phyloP scores from a whole-genome alignment of 1,140 invertebrate genomes.

The Gryllus bimaculatus region DNA sequence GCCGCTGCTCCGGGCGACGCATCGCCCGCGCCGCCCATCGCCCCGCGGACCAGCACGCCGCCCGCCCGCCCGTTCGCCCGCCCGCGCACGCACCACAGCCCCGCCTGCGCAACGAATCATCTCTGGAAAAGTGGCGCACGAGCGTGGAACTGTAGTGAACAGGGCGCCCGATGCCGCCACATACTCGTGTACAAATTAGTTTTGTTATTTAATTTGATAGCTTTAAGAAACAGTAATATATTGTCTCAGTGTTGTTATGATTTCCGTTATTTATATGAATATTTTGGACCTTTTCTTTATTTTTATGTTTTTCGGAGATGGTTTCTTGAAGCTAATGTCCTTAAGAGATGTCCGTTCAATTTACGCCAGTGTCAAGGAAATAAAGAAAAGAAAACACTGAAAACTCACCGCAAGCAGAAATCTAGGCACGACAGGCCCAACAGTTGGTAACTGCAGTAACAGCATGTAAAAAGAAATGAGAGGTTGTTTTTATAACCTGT shows the following conservation, averaged over 20 bases:
- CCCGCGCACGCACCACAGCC: too few relatives aligned
- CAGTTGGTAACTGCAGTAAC: slow-evolving; percentile 1
- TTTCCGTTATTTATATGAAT: slow-evolving; percentile 3
- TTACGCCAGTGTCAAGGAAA: neutral
- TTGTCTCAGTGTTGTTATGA: neutral
- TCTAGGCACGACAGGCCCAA: neutral
- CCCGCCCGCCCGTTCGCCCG: too few relatives aligned
- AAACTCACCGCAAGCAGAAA: neutral
- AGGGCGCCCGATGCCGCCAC: neutral
- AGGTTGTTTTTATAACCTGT: neutral
- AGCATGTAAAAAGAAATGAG: neutral
- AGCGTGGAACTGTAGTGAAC: neutral
- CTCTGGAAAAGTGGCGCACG: too few relatives aligned
- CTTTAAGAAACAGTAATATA: neutral
- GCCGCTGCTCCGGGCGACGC: too few relatives aligned
- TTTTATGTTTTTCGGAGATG: neutral
- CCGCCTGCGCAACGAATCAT: too few relatives aligned
- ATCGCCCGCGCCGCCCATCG: too few relatives aligned
- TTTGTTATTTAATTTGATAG: neutral
- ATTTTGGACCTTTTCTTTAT: neutral
- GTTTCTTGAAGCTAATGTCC: neutral
- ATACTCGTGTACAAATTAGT: neutral
- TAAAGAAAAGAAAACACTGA: neutral
- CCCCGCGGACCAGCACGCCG: too few relatives aligned
- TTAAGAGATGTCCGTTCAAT: neutral